Base-by-base conservation (phyloP, 2,797 vertebrate species). In the Amblyraja radiata region DNA sequence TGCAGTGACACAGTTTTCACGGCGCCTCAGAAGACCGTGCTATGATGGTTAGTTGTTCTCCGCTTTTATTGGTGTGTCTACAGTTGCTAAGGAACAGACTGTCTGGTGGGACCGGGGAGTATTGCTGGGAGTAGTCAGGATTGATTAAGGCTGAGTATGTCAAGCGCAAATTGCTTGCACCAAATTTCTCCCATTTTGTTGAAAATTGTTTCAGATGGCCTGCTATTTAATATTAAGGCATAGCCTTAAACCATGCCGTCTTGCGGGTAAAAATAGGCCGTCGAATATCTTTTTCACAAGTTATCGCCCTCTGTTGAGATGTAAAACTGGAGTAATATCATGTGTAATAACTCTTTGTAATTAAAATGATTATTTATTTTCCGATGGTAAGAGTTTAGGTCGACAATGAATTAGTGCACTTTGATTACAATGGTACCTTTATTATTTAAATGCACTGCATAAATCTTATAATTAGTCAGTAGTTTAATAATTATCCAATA, bases 71-170 rank as follows among this genome's bases (percentile, higher is more conserved):
- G 71, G 90, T 92, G 23, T 76, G 71, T 71, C 28, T 76, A 71
- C 39, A 92, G 90, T 92, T 92, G 90, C 90, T 76, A 92, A 71
- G 90, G 39, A 92, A 76, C 90, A 1, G 39, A 54, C 36, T 71
- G 39, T 76, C 90, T 92, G 90, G 71, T 13, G 90, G 90, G 39
- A 76, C 74, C 71, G 16, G 71, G 68, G 39, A 92, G 71, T 25
- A 92, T 5, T 13, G 11, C 21, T 2, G 21, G 68, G 68, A 46
- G 90, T 36, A 58, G 71, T 92, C 68, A 6, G 71, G 39, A 54
- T 54, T 92, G 23, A 76, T 92, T 92, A 92, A 92, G 71, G 90
- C 25, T 76, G 36, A 76, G 39, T 58, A 46, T 92, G 90, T 92
- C 71, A 92, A 76, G 23, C 54, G 90, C 71, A 54, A 54, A 76